Evolutionary conservation across 1,140 invertebrate genomes (phyloP), one percentile per base, ranked within the genome.

Genomic region (Augochlora pura): DNA sequence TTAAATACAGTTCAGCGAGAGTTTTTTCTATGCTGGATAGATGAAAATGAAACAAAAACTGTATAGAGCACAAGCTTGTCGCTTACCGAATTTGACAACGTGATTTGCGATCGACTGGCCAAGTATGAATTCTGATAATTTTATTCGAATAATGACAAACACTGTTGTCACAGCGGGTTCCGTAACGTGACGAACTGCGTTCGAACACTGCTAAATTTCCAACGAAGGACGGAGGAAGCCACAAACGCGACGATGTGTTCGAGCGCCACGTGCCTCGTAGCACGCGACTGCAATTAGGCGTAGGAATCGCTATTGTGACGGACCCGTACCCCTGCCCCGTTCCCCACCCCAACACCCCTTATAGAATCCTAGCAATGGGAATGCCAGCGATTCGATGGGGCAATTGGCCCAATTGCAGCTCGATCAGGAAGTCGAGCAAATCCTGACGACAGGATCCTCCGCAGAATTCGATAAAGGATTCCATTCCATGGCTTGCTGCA

Each of bases 311-410:
- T 16, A 75, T 80, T 75, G 77, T 68, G 32, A 23, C 62, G n/a
- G 9, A 39, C 25, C 16, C 68, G 65, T 52, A 66, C 72, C 77
- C 71, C 42, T 46, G 42, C 42, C 25, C 25, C n/a, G 7, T 9
- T 23, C 39, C 14, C 65, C 42, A 12, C 8, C 32, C 32, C 32
- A 2, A 4, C 32, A 4, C 39, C 62, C 21, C 49, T 16, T 46
- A 79, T 16, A 79, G 77, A 79, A 66, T 73, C 46, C 42, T 21
- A 38, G 66, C 77, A 66, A 79, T 79, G 77, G 49, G 77, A 67
- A 79, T 79, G 25, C 77, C 25, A 73, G 69, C 77, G 66, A 79
- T 77, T 77, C 71, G 38, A 60, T 0, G 38, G 52, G 38, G 60
- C 59, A 54, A 77, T 68, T 64, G 68, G 59, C 68, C 57, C 68